Evolutionary conservation across 2,888 invertebrate genomes (phyloP).

Genomic region (Drepana falcataria): DNA sequence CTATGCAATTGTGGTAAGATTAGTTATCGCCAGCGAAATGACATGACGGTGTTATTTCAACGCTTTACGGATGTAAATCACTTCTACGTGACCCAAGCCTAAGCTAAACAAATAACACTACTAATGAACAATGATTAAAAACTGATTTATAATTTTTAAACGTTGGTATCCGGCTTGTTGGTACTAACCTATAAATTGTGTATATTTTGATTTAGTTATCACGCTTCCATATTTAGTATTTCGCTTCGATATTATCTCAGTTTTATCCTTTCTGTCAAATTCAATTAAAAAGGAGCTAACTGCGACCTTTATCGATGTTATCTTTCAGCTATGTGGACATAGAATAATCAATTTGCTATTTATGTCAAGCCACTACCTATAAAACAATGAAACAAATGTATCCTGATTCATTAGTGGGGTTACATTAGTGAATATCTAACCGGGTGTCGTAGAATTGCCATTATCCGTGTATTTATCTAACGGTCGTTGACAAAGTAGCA

Average conservation of each 20-base stretch:
- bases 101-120: constrained; percentile 47
- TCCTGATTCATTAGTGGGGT: neutral
- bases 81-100: constrained; percentile 49
- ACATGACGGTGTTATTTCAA: too few relatives aligned
- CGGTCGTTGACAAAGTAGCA: neutral
- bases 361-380: neutral
- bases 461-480: neutral
- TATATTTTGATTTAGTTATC: constrained; percentile 43
- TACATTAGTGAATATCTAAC: neutral
- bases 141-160: constrained; percentile 55
- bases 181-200: constrained; percentile 10
- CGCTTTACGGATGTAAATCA: constrained; percentile 57
- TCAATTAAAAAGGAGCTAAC: constrained; percentile 1
- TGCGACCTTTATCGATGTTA: neutral
- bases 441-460: neutral
- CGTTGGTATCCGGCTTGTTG: constrained; percentile 30
- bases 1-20: too few relatives aligned
- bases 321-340: neutral
- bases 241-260: constrained; percentile 15
- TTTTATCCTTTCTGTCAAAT: constrained; percentile 1
- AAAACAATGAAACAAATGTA: neutral
- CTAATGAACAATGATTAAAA: constrained; percentile 69
- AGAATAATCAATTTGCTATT: neutral
- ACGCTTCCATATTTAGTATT: constrained; percentile 26
- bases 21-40: too few relatives aligned